Evolutionary conservation across 2,113 vertebrate species (phyloP).

Genomic region (Cebus imitator): DNA sequence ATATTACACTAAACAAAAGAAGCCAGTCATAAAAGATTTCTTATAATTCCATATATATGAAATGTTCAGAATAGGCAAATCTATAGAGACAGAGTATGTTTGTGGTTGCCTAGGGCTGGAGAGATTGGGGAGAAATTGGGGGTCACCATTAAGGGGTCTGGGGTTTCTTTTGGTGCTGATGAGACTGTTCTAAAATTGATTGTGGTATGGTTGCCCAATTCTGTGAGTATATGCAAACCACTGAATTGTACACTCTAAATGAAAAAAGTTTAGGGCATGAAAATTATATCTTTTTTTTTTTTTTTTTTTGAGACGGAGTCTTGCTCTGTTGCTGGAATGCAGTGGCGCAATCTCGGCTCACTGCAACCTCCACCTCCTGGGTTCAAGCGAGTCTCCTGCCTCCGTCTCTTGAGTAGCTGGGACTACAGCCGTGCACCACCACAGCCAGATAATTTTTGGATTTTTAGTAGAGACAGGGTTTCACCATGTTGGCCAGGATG

Average conservation of each 20-base stretch:
- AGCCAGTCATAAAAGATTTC: background rate
- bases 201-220: background rate
- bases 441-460: too few species aligned
- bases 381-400: too few species aligned
- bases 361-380: too few species aligned
- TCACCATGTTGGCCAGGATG: too few species aligned
- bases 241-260: background rate
- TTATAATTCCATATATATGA: background rate
- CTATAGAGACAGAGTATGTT: background rate
- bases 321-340: too few species aligned
- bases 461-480: too few species aligned
- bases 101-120: background rate
- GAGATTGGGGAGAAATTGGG: background rate
- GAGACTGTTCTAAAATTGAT: slow-evolving; percentile 9
- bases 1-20: background rate
- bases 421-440: too few species aligned
- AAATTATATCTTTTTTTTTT: background rate
- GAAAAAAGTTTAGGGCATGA: background rate
- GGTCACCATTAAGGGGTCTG: background rate
- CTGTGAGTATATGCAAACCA: background rate
- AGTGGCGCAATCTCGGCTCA: too few species aligned
- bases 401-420: too few species aligned
- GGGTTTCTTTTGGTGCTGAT: background rate
- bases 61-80: background rate
- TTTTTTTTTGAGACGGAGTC: too few species aligned